Conservation (phyloP, 2,888 invertebrate genomes). For the Sarcophaga caerulescens region DNA sequence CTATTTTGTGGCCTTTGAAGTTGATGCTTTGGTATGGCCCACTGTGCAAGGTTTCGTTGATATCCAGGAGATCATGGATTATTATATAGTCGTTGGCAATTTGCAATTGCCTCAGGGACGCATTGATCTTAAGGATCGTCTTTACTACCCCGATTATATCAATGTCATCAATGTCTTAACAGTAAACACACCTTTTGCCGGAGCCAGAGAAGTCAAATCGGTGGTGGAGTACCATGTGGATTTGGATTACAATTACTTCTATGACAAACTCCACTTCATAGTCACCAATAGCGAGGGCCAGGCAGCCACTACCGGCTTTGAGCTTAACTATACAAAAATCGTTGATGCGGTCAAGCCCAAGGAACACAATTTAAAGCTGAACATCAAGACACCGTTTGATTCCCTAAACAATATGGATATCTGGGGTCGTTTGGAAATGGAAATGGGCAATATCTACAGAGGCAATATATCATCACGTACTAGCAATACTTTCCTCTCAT, state of each 20-base stretch:
- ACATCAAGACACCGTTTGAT: constrained; percentile 83
- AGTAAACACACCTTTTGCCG: constrained; percentile 83
- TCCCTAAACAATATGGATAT: constrained; percentile 82
- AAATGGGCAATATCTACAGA: constrained; percentile 82
- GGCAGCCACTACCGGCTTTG: constrained; percentile 79
- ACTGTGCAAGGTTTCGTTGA: constrained; percentile 83
- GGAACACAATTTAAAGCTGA: constrained; percentile 82
- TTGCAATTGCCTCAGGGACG: constrained; percentile 83
- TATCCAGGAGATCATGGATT: constrained; percentile 82
- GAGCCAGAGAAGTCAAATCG: constrained; percentile 81
- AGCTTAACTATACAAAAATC: constrained; percentile 82
- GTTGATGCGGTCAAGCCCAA: constrained; percentile 79
- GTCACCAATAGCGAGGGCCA: constrained; percentile 78
- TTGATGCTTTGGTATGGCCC: constrained; percentile 84
- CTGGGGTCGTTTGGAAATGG: constrained; percentile 80
- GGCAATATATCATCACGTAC: constrained; percentile 82
- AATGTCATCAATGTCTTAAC: constrained; percentile 83
- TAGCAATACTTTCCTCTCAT: constrained; percentile 81
- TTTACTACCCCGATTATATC: constrained; percentile 82
- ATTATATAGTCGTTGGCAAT: constrained; percentile 81
- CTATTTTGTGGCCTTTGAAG: constrained; percentile 82
- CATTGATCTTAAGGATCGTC: constrained; percentile 83
- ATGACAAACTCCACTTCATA: constrained; percentile 82
- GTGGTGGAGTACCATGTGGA: constrained; percentile 82
- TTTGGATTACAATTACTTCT: constrained; percentile 80